These are phyloP conservation scores for Amiota mariae DNA, from an alignment of 2,888 invertebrate species.

Conservation along the genomic window DNA sequence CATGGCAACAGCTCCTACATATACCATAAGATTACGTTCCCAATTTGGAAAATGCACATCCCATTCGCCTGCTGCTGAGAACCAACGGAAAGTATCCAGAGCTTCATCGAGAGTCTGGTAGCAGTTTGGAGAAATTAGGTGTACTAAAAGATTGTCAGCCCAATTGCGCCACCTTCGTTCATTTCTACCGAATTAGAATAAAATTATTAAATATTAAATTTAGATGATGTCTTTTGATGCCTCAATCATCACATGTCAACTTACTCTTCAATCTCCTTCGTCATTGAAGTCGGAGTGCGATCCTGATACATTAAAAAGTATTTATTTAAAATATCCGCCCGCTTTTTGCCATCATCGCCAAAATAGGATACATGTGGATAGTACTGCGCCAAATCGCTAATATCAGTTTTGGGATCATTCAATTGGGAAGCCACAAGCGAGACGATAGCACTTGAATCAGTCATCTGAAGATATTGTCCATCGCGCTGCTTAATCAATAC, in stretches of 20 bases:
- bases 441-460: slow-evolving; percentile 95
- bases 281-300: slow-evolving; percentile 75
- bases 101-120: slow-evolving; percentile 91
- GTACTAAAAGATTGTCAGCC: slow-evolving; percentile 93
- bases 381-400: slow-evolving; percentile 83
- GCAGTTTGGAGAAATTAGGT: slow-evolving; percentile 96
- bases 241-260: slow-evolving; percentile 49
- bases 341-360: slow-evolving; percentile 80
- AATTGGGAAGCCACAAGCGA: slow-evolving; percentile 89
- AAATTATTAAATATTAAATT: neutral
- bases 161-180: slow-evolving; percentile 97
- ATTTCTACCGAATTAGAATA: slow-evolving; percentile 77
- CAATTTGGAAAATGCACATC: slow-evolving; percentile 87
- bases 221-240: neutral
- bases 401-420: slow-evolving; percentile 75
- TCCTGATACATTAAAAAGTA: slow-evolving; percentile 90
- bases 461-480: slow-evolving; percentile 86
- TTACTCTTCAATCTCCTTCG: slow-evolving; percentile 78
- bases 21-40: slow-evolving; percentile 90
- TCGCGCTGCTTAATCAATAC: slow-evolving; percentile 83
- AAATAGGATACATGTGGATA: slow-evolving; percentile 83
- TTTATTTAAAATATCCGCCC: slow-evolving; percentile 87
- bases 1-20: slow-evolving; percentile 95
- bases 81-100: slow-evolving; percentile 93
- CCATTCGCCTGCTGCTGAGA: slow-evolving; percentile 95